Evolutionary conservation across 2,113 vertebrate species (phyloP).

Genomic region (Siniperca knerii): DNA sequence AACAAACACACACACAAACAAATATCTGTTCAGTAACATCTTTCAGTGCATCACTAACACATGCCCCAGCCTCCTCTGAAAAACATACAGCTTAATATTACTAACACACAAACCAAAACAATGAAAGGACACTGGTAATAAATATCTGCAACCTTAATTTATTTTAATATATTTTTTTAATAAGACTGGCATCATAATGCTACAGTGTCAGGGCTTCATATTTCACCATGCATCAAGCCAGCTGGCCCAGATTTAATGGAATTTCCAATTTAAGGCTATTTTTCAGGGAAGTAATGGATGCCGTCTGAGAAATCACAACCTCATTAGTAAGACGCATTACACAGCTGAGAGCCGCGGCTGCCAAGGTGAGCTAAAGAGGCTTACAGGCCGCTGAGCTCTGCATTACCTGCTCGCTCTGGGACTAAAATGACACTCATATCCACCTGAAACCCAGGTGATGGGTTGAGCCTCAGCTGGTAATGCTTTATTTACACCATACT

Average conservation of each 20-base stretch:
- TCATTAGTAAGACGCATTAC: slow-evolving; percentile 36
- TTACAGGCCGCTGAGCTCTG: slow-evolving; percentile 12
- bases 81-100: background rate
- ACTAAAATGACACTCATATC: background rate
- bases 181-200: slow-evolving; percentile 25
- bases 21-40: background rate
- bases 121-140: background rate
- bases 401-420: background rate
- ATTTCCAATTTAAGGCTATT: slow-evolving; percentile 52
- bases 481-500: background rate
- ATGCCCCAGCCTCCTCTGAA: background rate
- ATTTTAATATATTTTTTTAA: slow-evolving; percentile 18
- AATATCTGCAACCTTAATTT: slow-evolving; percentile 21
- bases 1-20: background rate
- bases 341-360: slow-evolving; percentile 35
- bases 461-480: background rate
- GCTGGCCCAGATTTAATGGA: slow-evolving; percentile 50
- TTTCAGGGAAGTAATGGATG: slow-evolving; percentile 53
- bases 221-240: slow-evolving; percentile 26
- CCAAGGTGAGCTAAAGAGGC: slow-evolving; percentile 17
- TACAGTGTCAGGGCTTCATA: slow-evolving; percentile 3
- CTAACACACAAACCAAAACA: background rate
- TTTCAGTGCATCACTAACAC: background rate
- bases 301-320: slow-evolving; percentile 48
- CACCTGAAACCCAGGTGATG: background rate